Conservation (phyloP, 2,113 vertebrate genomes). For the Ginglymostoma cirratum region DNA sequence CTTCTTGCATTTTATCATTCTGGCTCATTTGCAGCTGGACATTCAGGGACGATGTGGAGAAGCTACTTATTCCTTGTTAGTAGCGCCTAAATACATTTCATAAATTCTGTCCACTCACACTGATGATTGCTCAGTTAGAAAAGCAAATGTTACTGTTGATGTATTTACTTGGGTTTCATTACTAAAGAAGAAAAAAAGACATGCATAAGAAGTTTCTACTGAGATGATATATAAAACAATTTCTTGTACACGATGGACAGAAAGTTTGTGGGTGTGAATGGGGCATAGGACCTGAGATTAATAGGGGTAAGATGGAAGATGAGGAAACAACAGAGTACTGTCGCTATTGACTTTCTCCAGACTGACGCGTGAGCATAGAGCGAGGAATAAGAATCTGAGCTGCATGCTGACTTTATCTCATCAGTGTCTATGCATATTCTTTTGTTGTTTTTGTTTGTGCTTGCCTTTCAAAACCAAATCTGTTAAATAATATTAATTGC, state of each 20-base stretch:
- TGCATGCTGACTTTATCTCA: background rate
- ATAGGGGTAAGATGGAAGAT: background rate
- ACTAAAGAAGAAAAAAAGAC: background rate
- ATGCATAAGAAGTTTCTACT: background rate
- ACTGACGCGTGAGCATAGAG: background rate
- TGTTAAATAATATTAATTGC: conserved; percentile 28
- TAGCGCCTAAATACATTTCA: background rate
- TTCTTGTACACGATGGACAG: background rate
- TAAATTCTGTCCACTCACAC: background rate
- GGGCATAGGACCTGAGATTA: background rate
- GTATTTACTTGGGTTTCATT: background rate
- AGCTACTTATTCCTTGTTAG: background rate
- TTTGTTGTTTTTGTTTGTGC: background rate
- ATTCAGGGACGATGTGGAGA: background rate
- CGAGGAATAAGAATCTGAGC: background rate
- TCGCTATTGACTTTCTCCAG: background rate
- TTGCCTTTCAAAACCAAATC: background rate
- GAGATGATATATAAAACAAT: background rate
- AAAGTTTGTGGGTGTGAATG: background rate
- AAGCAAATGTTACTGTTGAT: background rate
- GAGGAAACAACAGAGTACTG: background rate
- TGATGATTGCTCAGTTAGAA: background rate
- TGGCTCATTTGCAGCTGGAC: background rate
- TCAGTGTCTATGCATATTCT: background rate
- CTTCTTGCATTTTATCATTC: background rate